A percentile compares a stretch with the other conserved stretches of the same genome.
Evolutionary conservation across 2,797 vertebrate genomes (phyloP).

Genomic region (Brachyrhaphis roseni): DNA sequence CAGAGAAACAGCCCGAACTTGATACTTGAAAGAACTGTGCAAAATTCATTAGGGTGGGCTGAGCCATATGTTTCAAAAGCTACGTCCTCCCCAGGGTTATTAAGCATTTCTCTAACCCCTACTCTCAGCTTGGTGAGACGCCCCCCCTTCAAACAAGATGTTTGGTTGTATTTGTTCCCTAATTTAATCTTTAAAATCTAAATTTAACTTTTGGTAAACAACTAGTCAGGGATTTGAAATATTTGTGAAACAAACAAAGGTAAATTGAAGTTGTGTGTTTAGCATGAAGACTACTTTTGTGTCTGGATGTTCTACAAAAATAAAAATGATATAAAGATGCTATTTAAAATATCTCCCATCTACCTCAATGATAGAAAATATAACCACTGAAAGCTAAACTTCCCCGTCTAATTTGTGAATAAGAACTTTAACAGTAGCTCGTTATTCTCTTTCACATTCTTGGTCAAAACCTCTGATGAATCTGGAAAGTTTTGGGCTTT

Average conservation of each 20-base stretch:
- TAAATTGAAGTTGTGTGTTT: not conserved
- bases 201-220: slow-evolving; percentile 1
- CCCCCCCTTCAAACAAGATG: not conserved
- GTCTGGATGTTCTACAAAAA: not conserved
- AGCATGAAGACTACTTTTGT: not conserved
- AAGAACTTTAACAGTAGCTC: not conserved
- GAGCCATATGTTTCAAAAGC: slow-evolving; percentile 13
- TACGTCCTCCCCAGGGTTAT: not conserved
- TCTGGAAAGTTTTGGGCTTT: not conserved
- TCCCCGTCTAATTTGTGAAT: not conserved
- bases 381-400: not conserved
- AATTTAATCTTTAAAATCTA: not conserved
- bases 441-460: not conserved
- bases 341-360: not conserved
- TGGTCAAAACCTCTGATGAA: not conserved
- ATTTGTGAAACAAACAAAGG: not conserved
- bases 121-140: slow-evolving; percentile 2
- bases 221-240: not conserved
- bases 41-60: not conserved
- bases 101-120: slow-evolving; percentile 2
- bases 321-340: not conserved
- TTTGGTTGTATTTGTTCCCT: not conserved
- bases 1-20: not conserved
- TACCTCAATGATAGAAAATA: not conserved
- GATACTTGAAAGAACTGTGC: not conserved